Base-by-base conservation (phyloP, 2,113 vertebrate genomes). In the Campylorhamphus procurvoides region DNA sequence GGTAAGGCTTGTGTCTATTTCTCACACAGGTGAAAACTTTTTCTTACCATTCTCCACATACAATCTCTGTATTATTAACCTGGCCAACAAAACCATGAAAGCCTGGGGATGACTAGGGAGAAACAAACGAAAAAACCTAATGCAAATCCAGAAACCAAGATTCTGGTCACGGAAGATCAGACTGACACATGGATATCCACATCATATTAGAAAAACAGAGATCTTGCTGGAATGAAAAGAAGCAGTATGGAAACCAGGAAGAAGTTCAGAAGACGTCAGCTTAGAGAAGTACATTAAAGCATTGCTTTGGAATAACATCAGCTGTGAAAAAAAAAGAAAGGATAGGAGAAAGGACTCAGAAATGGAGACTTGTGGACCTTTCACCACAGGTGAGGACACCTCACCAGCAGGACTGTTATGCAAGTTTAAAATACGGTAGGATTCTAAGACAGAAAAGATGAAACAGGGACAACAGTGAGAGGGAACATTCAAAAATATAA, bases 291-390 rank as follows among this genome's bases (percentile, higher is more conserved):
- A 39, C 1, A 0, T 28, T 44, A 72, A 62, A 93, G 33, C 39
- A 71, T 12, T 49, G 16, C 15, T 84, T 74, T 71, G 39, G 31
- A 86, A 31, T 46, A 49, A 44, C 20, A 5, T 22, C 35, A 55
- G 4, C 46, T 5, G 1, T 28, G 27, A 40, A 76, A 87, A 94
- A 58, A 3, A 17, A 12, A 50, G 44, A 56, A 59, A 67, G 63
- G 23, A 85, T 55, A 58, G 28, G 11, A 75, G 22, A 15, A 64
- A 72, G 23, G 64, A 74, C 12, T 39, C 59, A 22, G 35, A 64
- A 80, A 77, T 9, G 5, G 24, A 80, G 71, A 87, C 14, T 22
- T 37, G 35, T 0, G 0, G 28, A n/a, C 12, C 6, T 52, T 68
- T 28, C 55, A 60, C 7, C 1, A 0, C 33, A 66, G 12, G 10